These are phyloP conservation scores for Lumbricus terrestris DNA, from an alignment of 2,888 invertebrate species.

Conservation along the genomic window DNA sequence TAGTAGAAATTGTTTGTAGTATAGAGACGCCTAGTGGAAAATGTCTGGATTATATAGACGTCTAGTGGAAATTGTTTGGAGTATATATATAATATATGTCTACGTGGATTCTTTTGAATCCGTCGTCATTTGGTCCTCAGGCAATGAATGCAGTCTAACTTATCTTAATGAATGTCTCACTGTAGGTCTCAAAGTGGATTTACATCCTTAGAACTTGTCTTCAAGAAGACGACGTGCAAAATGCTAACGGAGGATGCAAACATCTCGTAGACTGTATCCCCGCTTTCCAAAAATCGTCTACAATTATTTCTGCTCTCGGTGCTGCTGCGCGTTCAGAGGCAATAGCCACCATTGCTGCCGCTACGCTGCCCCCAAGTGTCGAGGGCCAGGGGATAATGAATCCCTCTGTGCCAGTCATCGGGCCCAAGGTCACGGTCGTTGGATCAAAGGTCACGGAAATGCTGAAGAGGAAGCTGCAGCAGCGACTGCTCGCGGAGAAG, in stretches of 20 bases:
- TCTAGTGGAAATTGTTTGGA: too few species aligned
- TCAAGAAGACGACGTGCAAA: neutral
- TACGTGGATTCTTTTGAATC: neutral
- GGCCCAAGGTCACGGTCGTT: neutral
- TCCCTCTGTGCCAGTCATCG: conserved; percentile 9
- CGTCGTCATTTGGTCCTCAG: neutral
- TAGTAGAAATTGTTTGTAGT: neutral
- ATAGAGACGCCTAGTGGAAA: too few species aligned
- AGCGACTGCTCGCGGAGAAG: conserved; percentile 3
- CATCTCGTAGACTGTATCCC: neutral
- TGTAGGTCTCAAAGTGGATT: neutral
- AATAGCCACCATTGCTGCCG: conserved; percentile 13
- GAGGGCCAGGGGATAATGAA: conserved; percentile 14
- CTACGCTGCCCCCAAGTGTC: conserved; percentile 10
- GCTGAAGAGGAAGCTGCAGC: conserved; percentile 23
- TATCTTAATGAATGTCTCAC: neutral
- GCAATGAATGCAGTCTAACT: neutral
- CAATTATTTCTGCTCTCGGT: neutral
- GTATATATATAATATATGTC: too few species aligned
- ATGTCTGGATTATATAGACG: too few species aligned
- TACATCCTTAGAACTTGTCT: neutral
- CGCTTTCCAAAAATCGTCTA: neutral
- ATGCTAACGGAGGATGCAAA: neutral
- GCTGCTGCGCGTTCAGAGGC: neutral
- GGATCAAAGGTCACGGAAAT: conserved; percentile 25